phyloP scores from a whole-genome alignment of 1,140 invertebrate species.

The Drosophila erecta region DNA sequence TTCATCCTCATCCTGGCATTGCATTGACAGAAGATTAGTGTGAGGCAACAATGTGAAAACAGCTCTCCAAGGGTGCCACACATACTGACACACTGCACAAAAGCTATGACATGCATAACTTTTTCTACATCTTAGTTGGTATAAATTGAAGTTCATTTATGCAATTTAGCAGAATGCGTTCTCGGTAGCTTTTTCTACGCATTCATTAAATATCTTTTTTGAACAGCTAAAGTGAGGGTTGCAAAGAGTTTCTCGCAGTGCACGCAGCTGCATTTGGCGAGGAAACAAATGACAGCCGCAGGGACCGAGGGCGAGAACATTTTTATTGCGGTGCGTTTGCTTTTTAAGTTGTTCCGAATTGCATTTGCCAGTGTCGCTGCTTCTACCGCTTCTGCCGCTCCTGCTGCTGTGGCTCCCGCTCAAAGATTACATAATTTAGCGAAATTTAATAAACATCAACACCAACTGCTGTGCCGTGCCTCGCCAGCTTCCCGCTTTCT shows the following conservation, averaged over 20 bases:
- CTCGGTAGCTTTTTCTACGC: no score
- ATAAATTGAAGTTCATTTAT: no score
- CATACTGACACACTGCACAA: conserved; percentile 13
- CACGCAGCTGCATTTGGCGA: conserved; percentile 32
- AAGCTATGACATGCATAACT: background rate
- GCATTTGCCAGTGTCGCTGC: conserved; percentile 68
- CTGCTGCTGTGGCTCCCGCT: conserved; percentile 45
- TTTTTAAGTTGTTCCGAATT: conserved; percentile 82
- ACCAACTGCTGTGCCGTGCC: conserved; percentile 51
- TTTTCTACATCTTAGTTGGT: background rate
- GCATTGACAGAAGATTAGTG: conserved; percentile 82
- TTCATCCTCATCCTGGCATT: conserved; percentile 70
- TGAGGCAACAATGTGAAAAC: conserved; percentile 82
- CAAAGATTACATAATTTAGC: conserved; percentile 79
- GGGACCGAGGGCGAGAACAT: conserved; percentile 56
- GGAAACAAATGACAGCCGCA: conserved; percentile 61
- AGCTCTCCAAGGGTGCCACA: conserved; percentile 63
- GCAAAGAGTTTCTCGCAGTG: background rate
- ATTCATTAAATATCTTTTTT: no score
- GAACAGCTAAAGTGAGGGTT: no score
- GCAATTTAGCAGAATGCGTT: no score
- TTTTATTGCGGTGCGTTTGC: conserved; percentile 78
- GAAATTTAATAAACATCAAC: conserved; percentile 82
- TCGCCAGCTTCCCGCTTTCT: background rate
- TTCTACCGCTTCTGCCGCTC: conserved; percentile 5